A percentile compares a stretch with the other conserved stretches of the same genome.
Conservation (phyloP, 2,797 vertebrate species). For the Molossus alvarezi region DNA sequence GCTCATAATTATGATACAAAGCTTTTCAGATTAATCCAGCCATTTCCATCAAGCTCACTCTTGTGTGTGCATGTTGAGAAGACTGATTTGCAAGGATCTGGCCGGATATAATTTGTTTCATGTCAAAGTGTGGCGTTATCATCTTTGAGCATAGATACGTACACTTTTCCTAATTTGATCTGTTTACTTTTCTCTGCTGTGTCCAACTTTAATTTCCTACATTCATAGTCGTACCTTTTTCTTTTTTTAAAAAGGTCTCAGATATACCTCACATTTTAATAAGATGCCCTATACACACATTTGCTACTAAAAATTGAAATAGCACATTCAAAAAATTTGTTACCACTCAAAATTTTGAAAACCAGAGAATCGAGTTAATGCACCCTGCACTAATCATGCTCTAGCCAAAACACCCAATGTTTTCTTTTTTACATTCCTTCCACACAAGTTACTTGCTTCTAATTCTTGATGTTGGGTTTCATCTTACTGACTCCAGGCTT, state of each 20-base stretch:
- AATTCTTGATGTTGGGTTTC: too few species aligned
- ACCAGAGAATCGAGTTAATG: too few species aligned
- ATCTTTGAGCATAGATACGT: slow-evolving; percentile 36
- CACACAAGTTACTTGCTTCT: too few species aligned
- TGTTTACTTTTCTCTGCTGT: slow-evolving; percentile 43
- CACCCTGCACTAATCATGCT: too few species aligned
- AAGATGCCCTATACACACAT: too few species aligned
- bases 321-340: too few species aligned
- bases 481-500: too few species aligned
- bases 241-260: neutral
- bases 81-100: neutral
- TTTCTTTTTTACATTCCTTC: too few species aligned
- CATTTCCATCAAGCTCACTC: slow-evolving; percentile 16
- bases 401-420: too few species aligned
- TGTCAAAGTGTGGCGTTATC: neutral
- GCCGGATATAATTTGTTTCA: neutral
- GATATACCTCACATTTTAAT: too few species aligned
- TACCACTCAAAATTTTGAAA: too few species aligned
- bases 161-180: neutral
- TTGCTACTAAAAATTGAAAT: too few species aligned
- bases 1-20: slow-evolving; percentile 38
- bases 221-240: slow-evolving; percentile 18
- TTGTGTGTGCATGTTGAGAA: slow-evolving; percentile 18
- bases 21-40: slow-evolving; percentile 5
- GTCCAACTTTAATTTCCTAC: slow-evolving; percentile 27